These are phyloP conservation scores for Dynastes tityus DNA, from an alignment of 2,888 invertebrate species.

Conservation along the genomic window DNA sequence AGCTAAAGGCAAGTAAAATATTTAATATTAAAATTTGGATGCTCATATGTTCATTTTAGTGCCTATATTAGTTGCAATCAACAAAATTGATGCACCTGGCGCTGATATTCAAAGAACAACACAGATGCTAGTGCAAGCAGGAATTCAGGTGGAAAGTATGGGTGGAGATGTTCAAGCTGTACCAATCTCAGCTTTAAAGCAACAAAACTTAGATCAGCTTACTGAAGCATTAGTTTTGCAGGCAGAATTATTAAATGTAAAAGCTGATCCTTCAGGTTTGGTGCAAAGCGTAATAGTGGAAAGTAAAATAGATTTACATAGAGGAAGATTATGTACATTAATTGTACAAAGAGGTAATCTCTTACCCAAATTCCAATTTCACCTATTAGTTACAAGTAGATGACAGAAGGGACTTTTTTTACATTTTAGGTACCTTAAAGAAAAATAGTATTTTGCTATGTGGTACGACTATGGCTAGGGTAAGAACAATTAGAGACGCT, in stretches of 20 bases:
- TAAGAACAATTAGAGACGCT: constrained; percentile 86
- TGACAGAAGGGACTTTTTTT: background rate
- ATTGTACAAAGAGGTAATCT: constrained; percentile 79
- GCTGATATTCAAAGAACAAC: constrained; percentile 90
- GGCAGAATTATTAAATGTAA: constrained; percentile 90
- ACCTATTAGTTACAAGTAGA: no score
- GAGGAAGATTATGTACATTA: constrained; percentile 88
- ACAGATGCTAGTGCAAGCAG: constrained; percentile 82
- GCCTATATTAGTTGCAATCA: constrained; percentile 96
- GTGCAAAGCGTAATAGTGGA: constrained; percentile 95
- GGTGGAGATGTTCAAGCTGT: constrained; percentile 96
- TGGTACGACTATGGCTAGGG: constrained; percentile 88
- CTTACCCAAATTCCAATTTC: background rate
- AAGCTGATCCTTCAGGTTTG: constrained; percentile 85
- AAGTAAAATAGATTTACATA: constrained; percentile 79
- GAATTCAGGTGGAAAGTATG: constrained; percentile 86
- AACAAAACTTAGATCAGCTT: constrained; percentile 82
- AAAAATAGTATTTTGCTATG: constrained; percentile 87
- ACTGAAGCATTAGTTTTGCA: constrained; percentile 88
- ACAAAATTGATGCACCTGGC: constrained; percentile 96
- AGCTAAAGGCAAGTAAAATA: constrained; percentile 75
- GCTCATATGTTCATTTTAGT: constrained; percentile 72
- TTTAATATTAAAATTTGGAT: background rate
- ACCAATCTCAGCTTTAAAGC: constrained; percentile 91
- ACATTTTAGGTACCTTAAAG: constrained; percentile 79